These are phyloP conservation scores for Bombus affinis DNA, from an alignment of 1,140 invertebrate genomes.

Conservation along the genomic window DNA sequence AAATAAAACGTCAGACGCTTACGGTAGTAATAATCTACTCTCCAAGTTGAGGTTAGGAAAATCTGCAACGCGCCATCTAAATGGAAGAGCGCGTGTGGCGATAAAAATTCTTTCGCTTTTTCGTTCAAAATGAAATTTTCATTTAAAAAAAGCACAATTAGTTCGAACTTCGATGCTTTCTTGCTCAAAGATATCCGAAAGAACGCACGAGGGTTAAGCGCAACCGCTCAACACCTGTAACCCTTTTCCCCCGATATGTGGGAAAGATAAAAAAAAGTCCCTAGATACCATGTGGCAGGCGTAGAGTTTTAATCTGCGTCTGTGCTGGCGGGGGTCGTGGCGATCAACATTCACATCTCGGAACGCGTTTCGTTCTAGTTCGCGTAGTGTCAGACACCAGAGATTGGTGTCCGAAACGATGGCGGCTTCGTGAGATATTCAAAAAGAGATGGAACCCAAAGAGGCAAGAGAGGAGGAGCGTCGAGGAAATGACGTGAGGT, in stretches of 20 bases:
- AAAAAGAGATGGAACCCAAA: constrained; percentile 67
- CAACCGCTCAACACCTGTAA: not conserved
- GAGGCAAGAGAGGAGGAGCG: constrained; percentile 60
- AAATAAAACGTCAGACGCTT: no score
- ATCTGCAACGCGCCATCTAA: no score
- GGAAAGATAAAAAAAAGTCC: not conserved
- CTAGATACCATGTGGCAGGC: constrained; percentile 43
- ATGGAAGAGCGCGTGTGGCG: no score
- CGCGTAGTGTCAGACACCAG: constrained; percentile 16
- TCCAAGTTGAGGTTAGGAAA: not conserved
- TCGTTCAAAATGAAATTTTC: not conserved
- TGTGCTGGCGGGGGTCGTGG: constrained; percentile 6
- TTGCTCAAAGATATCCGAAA: not conserved
- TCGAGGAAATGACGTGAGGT: constrained; percentile 60
- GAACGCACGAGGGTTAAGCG: not conserved
- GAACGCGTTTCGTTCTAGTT: constrained; percentile 64
- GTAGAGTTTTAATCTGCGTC: constrained; percentile 25
- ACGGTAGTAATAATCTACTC: not conserved
- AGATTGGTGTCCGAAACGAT: constrained; percentile 69
- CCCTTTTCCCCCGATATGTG: not conserved
- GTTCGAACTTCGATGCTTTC: rapidly evolving
- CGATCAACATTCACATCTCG: constrained; percentile 49
- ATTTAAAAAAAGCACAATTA: not conserved
- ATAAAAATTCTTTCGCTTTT: no score
- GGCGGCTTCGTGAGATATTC: constrained; percentile 73